Conservation (phyloP, 2,113 vertebrate species). For the Zapus hudsonius region DNA sequence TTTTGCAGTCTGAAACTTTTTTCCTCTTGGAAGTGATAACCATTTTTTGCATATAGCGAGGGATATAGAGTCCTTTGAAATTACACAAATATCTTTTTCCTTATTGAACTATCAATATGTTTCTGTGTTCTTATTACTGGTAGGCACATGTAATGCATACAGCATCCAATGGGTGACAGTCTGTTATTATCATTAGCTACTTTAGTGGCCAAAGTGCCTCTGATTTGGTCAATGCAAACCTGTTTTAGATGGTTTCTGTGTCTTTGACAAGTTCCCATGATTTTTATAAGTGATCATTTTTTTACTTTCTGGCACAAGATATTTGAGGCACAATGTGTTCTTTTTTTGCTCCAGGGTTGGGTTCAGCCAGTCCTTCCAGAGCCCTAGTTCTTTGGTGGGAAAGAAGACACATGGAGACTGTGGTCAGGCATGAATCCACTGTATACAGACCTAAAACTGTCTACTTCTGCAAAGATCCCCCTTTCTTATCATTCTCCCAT, state of each 20-base stretch:
- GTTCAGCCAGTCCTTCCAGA: background rate
- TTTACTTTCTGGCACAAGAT: background rate
- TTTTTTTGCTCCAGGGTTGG: background rate
- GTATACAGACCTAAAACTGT: background rate
- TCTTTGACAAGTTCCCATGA: background rate
- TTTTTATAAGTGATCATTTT: background rate
- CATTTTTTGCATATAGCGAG: background rate
- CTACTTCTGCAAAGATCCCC: accelerated
- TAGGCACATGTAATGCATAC: background rate
- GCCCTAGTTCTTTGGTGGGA: background rate
- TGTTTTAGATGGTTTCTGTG: background rate
- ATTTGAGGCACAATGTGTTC: background rate
- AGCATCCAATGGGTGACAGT: background rate
- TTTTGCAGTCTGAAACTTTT: background rate
- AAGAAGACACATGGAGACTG: no score
- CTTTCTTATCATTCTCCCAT: background rate
- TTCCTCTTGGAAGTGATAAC: background rate
- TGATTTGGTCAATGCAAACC: background rate
- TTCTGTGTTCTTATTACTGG: no score
- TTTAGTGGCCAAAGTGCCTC: background rate
- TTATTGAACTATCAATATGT: background rate
- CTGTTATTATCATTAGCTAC: background rate
- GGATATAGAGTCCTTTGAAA: background rate
- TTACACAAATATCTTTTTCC: background rate
- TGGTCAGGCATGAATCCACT: no score